These are phyloP conservation scores for Penaeus indicus DNA, from an alignment of 1,140 invertebrate species.

Conservation along the genomic window DNA sequence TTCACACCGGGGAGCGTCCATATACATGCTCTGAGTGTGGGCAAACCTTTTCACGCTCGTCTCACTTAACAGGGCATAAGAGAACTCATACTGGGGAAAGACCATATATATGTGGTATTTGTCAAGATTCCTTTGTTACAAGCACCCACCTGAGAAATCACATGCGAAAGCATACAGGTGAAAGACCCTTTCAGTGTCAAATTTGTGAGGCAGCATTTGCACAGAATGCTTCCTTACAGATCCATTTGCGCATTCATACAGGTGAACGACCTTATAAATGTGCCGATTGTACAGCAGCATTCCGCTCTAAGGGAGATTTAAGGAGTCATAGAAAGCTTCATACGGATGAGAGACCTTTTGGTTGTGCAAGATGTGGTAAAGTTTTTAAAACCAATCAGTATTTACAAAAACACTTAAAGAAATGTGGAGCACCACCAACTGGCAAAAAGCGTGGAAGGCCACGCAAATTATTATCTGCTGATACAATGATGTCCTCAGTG, in stretches of 20 bases:
- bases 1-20: constrained; percentile 71
- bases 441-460: constrained; percentile 60
- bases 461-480: constrained; percentile 51
- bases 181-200: constrained; percentile 69
- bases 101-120: constrained; percentile 71
- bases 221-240: constrained; percentile 64
- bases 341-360: constrained; percentile 61
- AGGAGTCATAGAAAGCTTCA: constrained; percentile 64
- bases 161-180: constrained; percentile 71
- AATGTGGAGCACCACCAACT: constrained; percentile 63
- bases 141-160: constrained; percentile 72
- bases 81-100: constrained; percentile 69
- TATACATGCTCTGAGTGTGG: constrained; percentile 63
- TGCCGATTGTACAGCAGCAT: constrained; percentile 59
- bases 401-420: constrained; percentile 65
- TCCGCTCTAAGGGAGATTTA: constrained; percentile 64
- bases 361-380: constrained; percentile 57
- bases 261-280: constrained; percentile 64
- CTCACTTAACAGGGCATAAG: constrained; percentile 67
- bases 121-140: constrained; percentile 70
- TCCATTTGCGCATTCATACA: constrained; percentile 64
- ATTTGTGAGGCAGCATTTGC: constrained; percentile 61
- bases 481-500: constrained; percentile 47
- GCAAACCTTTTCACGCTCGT: constrained; percentile 63
- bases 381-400: constrained; percentile 66